A percentile compares a stretch with the other conserved stretches of the same genome.
Conservation (phyloP, 2,797 vertebrate species). For the Leptoclinus maculatus region DNA sequence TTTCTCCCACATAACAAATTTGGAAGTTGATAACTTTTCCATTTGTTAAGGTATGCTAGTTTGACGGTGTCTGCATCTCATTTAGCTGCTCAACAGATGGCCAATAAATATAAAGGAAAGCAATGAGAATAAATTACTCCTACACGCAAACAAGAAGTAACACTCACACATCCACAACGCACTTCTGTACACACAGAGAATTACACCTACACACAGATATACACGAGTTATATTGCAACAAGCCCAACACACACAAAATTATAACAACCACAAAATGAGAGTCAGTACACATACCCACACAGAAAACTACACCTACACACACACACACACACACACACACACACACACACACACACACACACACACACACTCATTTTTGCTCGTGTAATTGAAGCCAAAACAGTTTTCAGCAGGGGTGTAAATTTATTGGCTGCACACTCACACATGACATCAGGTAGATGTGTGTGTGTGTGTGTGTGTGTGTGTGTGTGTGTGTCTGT, state of each 20-base stretch:
- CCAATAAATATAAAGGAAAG: slow-evolving; percentile 56
- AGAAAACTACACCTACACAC: slow-evolving; percentile 8
- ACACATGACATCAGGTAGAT: slow-evolving; percentile 37
- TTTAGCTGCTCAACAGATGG: slow-evolving; percentile 69
- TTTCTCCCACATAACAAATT: slow-evolving; percentile 22
- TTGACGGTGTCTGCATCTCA: slow-evolving; percentile 44
- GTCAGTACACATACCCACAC: background rate
- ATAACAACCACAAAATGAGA: slow-evolving; percentile 34
- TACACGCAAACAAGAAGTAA: slow-evolving; percentile 51
- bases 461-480: slow-evolving; percentile 32
- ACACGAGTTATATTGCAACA: slow-evolving; percentile 17
- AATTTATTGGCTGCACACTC: slow-evolving; percentile 49
- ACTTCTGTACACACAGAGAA: slow-evolving; percentile 36
- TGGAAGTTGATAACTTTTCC: slow-evolving; percentile 42
- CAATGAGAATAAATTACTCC: slow-evolving; percentile 67
- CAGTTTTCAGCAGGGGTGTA: slow-evolving; percentile 52
- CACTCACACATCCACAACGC: slow-evolving; percentile 20
- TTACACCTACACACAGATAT: slow-evolving; percentile 41
- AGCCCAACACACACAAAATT: slow-evolving; percentile 23
- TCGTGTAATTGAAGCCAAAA: slow-evolving; percentile 54
- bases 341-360: slow-evolving; percentile 7
- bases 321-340: background rate
- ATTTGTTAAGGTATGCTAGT: slow-evolving; percentile 42
- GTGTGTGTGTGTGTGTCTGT: slow-evolving; percentile 25
- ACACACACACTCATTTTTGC: slow-evolving; percentile 25